A percentile compares a stretch with the other conserved stretches of the same genome.
phyloP scores from a whole-genome alignment of 92 coral and sea anemone genomes.

The Zoanthus solanderi region DNA sequence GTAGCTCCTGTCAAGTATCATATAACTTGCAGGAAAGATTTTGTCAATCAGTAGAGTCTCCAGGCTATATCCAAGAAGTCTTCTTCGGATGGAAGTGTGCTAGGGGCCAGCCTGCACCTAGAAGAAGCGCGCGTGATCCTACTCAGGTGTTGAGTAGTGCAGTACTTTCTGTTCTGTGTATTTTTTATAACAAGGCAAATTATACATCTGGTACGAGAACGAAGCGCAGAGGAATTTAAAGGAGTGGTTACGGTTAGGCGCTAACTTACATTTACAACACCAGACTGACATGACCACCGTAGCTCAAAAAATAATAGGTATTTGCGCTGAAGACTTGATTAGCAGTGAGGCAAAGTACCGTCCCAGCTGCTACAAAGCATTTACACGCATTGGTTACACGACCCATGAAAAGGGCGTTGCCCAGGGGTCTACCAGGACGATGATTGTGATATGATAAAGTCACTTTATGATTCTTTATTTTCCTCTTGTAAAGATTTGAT shows the following conservation, averaged over 20 bases:
- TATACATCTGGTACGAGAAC: too few relatives aligned
- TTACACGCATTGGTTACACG: too few relatives aligned
- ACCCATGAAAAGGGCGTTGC: background rate
- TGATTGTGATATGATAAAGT: background rate
- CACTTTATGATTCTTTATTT: slow-evolving; percentile 18
- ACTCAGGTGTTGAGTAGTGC: slow-evolving; percentile 11
- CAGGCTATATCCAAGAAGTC: slow-evolving; percentile 21
- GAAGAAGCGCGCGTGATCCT: slow-evolving; percentile 21
- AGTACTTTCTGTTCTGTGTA: background rate
- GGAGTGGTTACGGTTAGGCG: slow-evolving; percentile 4
- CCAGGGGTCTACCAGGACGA: background rate
- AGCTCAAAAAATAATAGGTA: background rate
- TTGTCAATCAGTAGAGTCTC: slow-evolving; percentile 42
- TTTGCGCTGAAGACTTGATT: slow-evolving; percentile 32
- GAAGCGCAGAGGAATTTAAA: too few relatives aligned
- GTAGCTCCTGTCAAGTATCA: slow-evolving; percentile 53
- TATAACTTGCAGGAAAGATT: slow-evolving; percentile 42
- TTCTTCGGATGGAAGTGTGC: slow-evolving; percentile 21
- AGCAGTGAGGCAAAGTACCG: slow-evolving; percentile 56
- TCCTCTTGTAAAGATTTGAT: slow-evolving; percentile 10
- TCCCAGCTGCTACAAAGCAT: background rate
- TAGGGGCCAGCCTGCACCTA: slow-evolving; percentile 12
- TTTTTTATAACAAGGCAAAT: background rate
- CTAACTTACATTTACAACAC: background rate
- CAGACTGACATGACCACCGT: slow-evolving; percentile 22